Evolutionary conservation across 1,140 invertebrate species (phyloP), one percentile per base, ranked within the genome.

Genomic region (Zaprionus kolodkinae): DNA sequence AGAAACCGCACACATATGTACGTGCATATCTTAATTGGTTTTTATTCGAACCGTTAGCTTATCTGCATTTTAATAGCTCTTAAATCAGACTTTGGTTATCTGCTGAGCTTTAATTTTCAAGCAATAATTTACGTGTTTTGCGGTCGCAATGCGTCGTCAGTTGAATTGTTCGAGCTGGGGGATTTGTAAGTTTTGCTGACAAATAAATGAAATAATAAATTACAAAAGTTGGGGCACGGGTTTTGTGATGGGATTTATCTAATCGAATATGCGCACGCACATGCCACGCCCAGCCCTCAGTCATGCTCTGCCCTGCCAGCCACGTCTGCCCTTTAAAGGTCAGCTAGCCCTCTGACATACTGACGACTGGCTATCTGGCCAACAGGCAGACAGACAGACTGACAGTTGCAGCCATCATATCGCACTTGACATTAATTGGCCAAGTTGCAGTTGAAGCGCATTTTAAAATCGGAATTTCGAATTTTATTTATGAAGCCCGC

Each of bases 141-240:
- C 73, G 69, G 65, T 62, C 78, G 69, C 81, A 84, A 74, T 78
- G 74, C 66, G 78, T 76, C 70, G 78, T 76, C 70, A 62, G 67
- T 50, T 59, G 27, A 52, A 54, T 40, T 50, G 25, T 55, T 30
- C 27, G 63, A 43, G n/a, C 36, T 68, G 48, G 27, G 74, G 78
- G 78, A 76, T 70, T 89, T 75, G 76, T 81, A 81, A 85, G 81
- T 85, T 89, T 15, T 56, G 78, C 77, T 89, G 78, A 79, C 81
- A 90, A 89, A 89, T 89, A 81, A 81, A 79, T 77, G 69, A 81
- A 76, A 89, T 89, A 89, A 89, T 89, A 89, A 77, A 89, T 89
- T 85, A 64, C 72, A 63, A 88, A 85, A 85, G 75, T 89, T 89
- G 48, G 48, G 62, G 59, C 72, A 64, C 61, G 65, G 43, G 30